Base-by-base conservation (phyloP, 1,140 invertebrate genomes). In the Procambarus clarkii region DNA sequence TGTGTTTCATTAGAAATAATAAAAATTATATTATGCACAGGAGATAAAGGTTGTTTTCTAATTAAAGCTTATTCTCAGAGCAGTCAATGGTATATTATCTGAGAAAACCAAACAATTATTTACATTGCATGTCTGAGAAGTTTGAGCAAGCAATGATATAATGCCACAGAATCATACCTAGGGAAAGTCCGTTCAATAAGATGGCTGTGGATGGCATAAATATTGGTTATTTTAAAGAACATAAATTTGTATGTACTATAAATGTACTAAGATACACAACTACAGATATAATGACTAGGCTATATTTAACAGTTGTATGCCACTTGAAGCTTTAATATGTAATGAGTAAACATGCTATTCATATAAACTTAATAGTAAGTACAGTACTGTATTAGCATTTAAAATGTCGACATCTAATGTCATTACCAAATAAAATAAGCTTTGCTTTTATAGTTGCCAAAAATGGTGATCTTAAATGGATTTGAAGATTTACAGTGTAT, bases 171-270 rank as follows among this genome's bases (percentile, higher is more conserved):
- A 94, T 94, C 95, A 95, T 97, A 97, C 97, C 97, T 97, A 96
- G 97, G 97, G 95, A 97, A 97, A 93, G 97, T 97, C 97, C 97
- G 96, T 96, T 97, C 97, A 96, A 97, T 96, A 94, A 97, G 97
- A 95, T 97, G 97, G 97, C 97, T 97, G 96, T 94, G 95, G 81
- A 92, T 54, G 83, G 86, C 69, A 86, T 58, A 77, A 91, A 86
- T 34, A 50, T 50, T 4, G 24, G 45, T 74, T 86, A 76, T 71
- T 71, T 69, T 21, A 71, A 34, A 71, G n/a, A 34, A 71, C 4
- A 71, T 3, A 71, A 69, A 69, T 18, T 4, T 18, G 3, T 69
- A 69, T 69, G 18, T 69, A 15, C 13, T 13, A 69, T 4, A 69
- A 18, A 69, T 21, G 13, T 69, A 69, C 18, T 18, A 18, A 11